phyloP scores from a whole-genome alignment of 2,113 vertebrate species.

The Coregonus clupeaformis region DNA sequence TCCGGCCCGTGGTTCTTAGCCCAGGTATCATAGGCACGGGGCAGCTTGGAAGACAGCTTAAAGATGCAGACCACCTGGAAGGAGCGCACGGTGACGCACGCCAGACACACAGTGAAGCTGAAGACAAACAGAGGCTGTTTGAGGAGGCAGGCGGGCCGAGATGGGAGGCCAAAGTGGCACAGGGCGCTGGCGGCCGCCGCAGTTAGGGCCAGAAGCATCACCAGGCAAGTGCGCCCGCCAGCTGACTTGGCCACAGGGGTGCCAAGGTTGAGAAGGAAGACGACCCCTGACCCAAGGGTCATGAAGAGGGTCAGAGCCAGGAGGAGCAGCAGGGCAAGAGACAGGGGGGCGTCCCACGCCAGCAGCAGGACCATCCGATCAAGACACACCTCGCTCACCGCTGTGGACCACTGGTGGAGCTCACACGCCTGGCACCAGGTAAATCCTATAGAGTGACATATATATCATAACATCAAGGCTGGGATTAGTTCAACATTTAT shows the following conservation, averaged over 20 bases:
- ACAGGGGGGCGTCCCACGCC: conserved; percentile 59
- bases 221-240: conserved; percentile 79
- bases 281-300: conserved; percentile 54
- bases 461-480: background rate
- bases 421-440: conserved; percentile 72
- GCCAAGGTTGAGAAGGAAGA: conserved; percentile 71
- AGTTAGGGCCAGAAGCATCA: conserved; percentile 74
- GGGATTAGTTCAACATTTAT: background rate
- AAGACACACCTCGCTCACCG: conserved; percentile 65
- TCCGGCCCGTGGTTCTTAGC: conserved; percentile 73
- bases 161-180: conserved; percentile 70
- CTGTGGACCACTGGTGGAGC: conserved; percentile 69
- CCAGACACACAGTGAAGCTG: conserved; percentile 77
- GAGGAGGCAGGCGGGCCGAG: conserved; percentile 62
- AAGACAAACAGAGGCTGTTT: conserved; percentile 74
- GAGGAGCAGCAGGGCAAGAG: conserved; percentile 63
- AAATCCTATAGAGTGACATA: conserved; percentile 56
- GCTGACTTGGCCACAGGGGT: conserved; percentile 82
- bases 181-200: conserved; percentile 63
- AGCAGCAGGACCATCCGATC: conserved; percentile 65
- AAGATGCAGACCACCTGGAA: conserved; percentile 85
- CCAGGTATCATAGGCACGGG: conserved; percentile 75
- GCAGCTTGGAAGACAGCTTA: conserved; percentile 78
- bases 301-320: conserved; percentile 72
- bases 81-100: conserved; percentile 75